A percentile compares a stretch with the other conserved stretches of the same genome.
Conservation (phyloP, 1,140 invertebrate genomes). For the Sycophila sp. region DNA sequence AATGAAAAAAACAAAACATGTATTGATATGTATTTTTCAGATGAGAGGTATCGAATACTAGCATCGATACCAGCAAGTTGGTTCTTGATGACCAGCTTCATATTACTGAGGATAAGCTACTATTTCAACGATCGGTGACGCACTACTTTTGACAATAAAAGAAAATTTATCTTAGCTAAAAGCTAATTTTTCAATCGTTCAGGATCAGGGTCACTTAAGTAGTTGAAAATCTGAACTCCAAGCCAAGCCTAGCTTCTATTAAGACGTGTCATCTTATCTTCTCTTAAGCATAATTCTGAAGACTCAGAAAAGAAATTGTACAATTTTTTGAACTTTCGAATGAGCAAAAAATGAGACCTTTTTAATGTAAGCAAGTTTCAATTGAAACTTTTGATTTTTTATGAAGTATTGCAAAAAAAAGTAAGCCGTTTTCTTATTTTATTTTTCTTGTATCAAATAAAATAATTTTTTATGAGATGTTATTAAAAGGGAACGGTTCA, state of each 20-base stretch:
- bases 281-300: background rate
- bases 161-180: background rate
- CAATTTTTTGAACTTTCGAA: background rate
- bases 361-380: too few species aligned
- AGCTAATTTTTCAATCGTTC: conserved; percentile 11
- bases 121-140: conserved; percentile 59
- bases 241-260: conserved; percentile 11
- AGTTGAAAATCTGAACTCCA: conserved; percentile 18
- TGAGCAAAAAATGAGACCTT: too few species aligned
- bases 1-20: conserved; percentile 22
- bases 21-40: conserved; percentile 67
- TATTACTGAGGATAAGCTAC: conserved; percentile 67
- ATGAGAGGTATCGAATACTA: conserved; percentile 76
- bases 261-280: background rate
- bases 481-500: background rate
- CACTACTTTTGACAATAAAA: conserved; percentile 5
- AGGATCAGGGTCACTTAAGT: conserved; percentile 22
- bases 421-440: too few species aligned
- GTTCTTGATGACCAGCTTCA: conserved; percentile 74
- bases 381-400: too few species aligned
- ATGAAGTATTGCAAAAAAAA: too few species aligned
- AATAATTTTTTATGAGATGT: background rate
- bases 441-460: too few species aligned
- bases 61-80: conserved; percentile 77
- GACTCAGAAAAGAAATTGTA: conserved; percentile 4